These are phyloP conservation scores for Trichoplusia ni DNA, from an alignment of 1,140 invertebrate species.

Conservation along the genomic window DNA sequence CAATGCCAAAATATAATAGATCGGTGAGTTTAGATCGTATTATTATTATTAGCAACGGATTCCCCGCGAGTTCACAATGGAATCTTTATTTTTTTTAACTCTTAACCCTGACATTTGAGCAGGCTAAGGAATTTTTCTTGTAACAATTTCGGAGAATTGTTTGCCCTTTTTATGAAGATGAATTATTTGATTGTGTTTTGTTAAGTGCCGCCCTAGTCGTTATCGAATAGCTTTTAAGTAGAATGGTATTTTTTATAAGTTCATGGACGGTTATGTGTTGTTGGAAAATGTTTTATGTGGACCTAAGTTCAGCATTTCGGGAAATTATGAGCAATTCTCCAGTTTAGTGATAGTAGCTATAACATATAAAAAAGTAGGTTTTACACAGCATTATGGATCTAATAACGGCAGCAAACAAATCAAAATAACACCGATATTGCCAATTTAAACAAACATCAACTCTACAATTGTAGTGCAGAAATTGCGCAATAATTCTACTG, in stretches of 20 bases:
- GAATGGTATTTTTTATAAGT: neutral
- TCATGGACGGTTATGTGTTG: no score
- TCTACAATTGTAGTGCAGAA: no score
- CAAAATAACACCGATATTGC: no score
- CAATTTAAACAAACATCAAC: no score
- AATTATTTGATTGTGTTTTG: neutral
- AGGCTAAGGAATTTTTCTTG: slow-evolving; percentile 14
- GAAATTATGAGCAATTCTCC: no score
- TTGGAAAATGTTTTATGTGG: no score
- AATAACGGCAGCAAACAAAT: no score
- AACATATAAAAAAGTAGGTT: no score
- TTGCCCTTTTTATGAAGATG: slow-evolving; percentile 18
- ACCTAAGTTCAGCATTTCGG: no score
- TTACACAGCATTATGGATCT: no score
- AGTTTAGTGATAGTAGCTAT: no score
- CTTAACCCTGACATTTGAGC: slow-evolving; percentile 42
- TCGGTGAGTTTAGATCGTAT: slow-evolving; percentile 15
- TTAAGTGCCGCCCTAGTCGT: neutral
- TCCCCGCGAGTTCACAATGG: slow-evolving; percentile 21
- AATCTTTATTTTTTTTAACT: slow-evolving; percentile 18
- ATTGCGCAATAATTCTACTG: no score
- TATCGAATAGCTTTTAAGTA: neutral
- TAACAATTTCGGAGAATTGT: neutral
- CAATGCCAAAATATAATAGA: slow-evolving; percentile 37
- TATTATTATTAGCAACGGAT: slow-evolving; percentile 7